These are phyloP conservation scores for Equus quagga DNA, from an alignment of 2,113 vertebrate genomes.

Conservation along the genomic window DNA sequence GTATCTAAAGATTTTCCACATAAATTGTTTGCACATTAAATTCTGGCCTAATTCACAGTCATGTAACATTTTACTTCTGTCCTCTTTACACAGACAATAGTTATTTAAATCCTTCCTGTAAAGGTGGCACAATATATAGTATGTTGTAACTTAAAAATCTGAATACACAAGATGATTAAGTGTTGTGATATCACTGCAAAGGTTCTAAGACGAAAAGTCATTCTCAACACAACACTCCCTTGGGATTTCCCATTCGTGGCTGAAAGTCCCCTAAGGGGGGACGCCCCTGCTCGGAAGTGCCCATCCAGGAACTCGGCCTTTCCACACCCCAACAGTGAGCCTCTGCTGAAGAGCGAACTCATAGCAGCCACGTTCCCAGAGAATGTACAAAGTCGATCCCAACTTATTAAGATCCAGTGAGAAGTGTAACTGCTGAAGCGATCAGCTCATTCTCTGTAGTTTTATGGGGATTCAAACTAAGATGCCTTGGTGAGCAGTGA, in stretches of 20 bases:
- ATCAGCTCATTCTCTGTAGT: background rate
- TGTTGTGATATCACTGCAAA: background rate
- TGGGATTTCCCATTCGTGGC: background rate
- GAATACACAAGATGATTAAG: background rate
- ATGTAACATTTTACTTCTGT: background rate
- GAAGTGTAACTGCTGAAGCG: background rate
- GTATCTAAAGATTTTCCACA: slow-evolving; percentile 23
- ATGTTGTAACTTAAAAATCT: background rate
- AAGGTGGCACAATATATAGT: background rate
- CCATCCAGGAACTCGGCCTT: background rate
- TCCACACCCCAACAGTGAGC: background rate
- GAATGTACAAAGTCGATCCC: background rate
- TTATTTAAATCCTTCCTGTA: slow-evolving; percentile 15
- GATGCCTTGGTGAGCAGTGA: background rate
- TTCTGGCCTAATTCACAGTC: background rate
- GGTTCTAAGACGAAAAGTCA: background rate
- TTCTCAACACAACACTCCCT: background rate
- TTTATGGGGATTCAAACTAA: background rate
- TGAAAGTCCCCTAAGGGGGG: background rate
- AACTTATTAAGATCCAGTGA: background rate
- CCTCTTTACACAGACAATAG: background rate
- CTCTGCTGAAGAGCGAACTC: background rate
- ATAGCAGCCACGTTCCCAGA: background rate
- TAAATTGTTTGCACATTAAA: background rate
- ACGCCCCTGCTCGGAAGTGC: background rate